These are phyloP conservation scores for Tyria jacobaeae DNA, from an alignment of 2,888 invertebrate species.

Conservation along the genomic window DNA sequence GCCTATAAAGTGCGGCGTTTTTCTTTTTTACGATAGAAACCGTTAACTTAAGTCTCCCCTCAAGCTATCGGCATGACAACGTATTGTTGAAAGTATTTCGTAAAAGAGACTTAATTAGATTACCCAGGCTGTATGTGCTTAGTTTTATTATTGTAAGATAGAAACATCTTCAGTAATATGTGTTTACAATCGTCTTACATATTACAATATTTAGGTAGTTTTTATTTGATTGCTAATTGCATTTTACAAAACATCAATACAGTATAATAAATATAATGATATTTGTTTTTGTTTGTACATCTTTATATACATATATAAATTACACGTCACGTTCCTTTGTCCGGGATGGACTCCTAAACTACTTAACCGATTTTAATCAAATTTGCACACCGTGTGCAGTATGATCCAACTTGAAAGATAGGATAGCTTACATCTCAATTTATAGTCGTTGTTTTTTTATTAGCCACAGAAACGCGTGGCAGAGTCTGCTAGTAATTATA, in stretches of 20 bases:
- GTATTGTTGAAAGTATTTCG: constrained; percentile 11
- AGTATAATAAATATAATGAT: not conserved
- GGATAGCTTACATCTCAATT: too few relatives aligned
- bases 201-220: not conserved
- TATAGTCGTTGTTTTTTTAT: too few relatives aligned
- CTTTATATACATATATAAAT: too few relatives aligned
- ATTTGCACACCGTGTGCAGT: too few relatives aligned
- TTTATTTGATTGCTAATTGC: not conserved
- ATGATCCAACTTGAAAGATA: too few relatives aligned
- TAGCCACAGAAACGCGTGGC: too few relatives aligned
- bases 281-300: too few relatives aligned
- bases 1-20: constrained; percentile 41
- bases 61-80: constrained; percentile 9
- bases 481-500: too few relatives aligned
- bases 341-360: too few relatives aligned
- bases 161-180: not conserved
- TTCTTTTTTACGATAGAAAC: constrained; percentile 44
- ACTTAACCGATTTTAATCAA: too few relatives aligned
- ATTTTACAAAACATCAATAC: not conserved
- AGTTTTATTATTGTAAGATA: not conserved
- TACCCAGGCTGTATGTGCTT: constrained; percentile 1
- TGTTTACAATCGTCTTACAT: not conserved
- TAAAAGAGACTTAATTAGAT: constrained; percentile 13
- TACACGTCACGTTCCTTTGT: too few relatives aligned
- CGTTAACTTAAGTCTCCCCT: constrained; percentile 24